Base-by-base conservation (phyloP, 2,797 vertebrate genomes). In the Labeo calbasu region DNA sequence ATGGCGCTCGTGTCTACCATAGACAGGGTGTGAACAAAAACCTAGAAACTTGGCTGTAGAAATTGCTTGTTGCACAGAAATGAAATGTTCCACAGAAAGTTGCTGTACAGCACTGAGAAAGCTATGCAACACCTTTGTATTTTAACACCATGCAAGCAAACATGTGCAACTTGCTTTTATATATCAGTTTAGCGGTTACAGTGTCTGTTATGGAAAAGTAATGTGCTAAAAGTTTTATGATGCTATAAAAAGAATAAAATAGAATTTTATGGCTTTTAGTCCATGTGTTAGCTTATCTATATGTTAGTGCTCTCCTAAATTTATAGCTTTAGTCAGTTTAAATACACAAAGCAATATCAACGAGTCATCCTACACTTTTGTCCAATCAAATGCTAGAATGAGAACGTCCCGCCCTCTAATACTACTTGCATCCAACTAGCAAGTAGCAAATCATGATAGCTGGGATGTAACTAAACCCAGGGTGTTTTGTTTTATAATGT, bases 121-220 rank as follows among this genome's bases (percentile, higher is more conserved):
- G 36, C 55, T 71, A 72, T 15, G 68, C 55, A 50, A 59, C 53
- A 32, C 79, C 23, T 72, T 71, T 28, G 23, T 43, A 48, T 43
- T 25, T 71, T 14, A 57, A 36, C 23, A 59, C 2, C 12, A 21
- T 72, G 40, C 4, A 61, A 1, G 40, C 48, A 25, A 55, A 59
- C 5, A 19, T 9, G 2, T 28, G 23, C 53, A 69, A 40, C 1
- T 48, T 59, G 51, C 8, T 9, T 71, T 23, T 28, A 4, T 70
- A 23, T 19, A 81, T 28, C 3, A 12, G 4, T 21, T 48, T 15
- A 43, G 48, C 4, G 36, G 19, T 43, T 68, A 13, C 46, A 50
- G 25, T 0, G 12, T 10, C 19, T 53, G 48, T 19, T 28, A 55
- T 55, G 19, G 12, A 57, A 40, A 25, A 80, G 65, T 12, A 1